These are phyloP conservation scores for Lagenorhynchus albirostris DNA, from an alignment of 2,113 vertebrate genomes.

Conservation along the genomic window DNA sequence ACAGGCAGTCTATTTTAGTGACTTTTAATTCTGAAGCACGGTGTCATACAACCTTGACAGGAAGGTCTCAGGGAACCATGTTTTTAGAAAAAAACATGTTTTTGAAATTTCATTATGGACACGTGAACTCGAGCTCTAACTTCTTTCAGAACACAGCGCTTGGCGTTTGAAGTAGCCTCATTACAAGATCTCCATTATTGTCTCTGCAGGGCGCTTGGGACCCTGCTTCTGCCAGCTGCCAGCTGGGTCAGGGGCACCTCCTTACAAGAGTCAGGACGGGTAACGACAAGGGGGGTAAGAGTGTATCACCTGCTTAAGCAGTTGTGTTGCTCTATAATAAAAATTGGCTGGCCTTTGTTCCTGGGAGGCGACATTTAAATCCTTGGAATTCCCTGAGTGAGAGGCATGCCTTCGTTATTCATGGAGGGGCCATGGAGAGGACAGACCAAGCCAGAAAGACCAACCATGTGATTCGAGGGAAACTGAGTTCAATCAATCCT, in stretches of 20 bases:
- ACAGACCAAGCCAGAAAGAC: neutral
- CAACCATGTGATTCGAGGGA: rapidly evolving
- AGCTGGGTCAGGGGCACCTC: neutral
- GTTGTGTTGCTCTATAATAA: no score
- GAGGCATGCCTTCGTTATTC: rapidly evolving
- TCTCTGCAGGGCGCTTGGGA: neutral
- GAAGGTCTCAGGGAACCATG: neutral
- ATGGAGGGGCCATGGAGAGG: no score
- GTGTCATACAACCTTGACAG: neutral
- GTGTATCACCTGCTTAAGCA: rapidly evolving
- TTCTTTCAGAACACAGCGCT: neutral
- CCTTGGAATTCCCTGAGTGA: neutral
- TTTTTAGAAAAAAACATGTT: no score
- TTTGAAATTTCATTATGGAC: no score
- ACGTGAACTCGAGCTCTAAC: neutral
- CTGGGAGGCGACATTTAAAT: neutral
- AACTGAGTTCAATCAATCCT: rapidly evolving
- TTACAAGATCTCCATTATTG: rapidly evolving
- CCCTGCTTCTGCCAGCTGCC: neutral
- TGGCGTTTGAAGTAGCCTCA: neutral
- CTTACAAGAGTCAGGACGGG: neutral
- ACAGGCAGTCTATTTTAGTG: no score
- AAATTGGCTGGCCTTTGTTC: neutral
- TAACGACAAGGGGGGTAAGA: neutral
- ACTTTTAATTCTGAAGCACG: neutral